A percentile compares a stretch with the other conserved stretches of the same genome.
Evolutionary conservation across 2,113 vertebrate species (phyloP).

Genomic region (Istiophorus platypterus): DNA sequence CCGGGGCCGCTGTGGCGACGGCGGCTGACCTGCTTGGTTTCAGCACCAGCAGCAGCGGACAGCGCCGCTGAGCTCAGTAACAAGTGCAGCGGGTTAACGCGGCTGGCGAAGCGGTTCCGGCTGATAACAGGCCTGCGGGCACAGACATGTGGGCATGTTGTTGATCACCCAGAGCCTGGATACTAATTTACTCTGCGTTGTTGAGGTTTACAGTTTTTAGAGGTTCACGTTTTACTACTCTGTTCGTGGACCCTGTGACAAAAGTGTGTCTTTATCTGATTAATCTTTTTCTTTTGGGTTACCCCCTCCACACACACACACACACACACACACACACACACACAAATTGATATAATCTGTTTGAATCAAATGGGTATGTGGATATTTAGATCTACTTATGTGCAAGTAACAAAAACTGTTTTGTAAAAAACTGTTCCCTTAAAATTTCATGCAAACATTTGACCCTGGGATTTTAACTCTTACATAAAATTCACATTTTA

Average conservation of each 20-base stretch:
- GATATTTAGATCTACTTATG: no score
- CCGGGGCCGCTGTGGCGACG: no score
- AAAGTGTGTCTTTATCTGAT: background rate
- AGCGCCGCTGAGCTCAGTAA: constrained; percentile 52
- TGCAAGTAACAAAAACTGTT: background rate
- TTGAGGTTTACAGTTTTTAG: background rate
- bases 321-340: no score
- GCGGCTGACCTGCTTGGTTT: constrained; percentile 34
- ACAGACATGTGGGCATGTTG: constrained; percentile 17
- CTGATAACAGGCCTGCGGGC: constrained; percentile 16
- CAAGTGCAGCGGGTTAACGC: constrained; percentile 46
- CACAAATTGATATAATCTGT: no score
- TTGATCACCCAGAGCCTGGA: background rate
- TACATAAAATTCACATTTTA: background rate
- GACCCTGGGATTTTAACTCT: background rate
- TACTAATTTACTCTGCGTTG: background rate
- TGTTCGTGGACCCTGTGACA: background rate
- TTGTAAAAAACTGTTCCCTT: background rate
- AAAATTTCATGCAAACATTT: background rate
- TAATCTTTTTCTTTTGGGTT: background rate
- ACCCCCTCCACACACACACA: no score
- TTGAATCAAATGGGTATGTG: no score
- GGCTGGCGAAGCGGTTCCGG: constrained; percentile 23
- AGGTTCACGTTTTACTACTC: background rate
- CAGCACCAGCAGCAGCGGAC: constrained; percentile 69